Base-by-base conservation (phyloP, 2,888 invertebrate species). In the Timema podura region DNA sequence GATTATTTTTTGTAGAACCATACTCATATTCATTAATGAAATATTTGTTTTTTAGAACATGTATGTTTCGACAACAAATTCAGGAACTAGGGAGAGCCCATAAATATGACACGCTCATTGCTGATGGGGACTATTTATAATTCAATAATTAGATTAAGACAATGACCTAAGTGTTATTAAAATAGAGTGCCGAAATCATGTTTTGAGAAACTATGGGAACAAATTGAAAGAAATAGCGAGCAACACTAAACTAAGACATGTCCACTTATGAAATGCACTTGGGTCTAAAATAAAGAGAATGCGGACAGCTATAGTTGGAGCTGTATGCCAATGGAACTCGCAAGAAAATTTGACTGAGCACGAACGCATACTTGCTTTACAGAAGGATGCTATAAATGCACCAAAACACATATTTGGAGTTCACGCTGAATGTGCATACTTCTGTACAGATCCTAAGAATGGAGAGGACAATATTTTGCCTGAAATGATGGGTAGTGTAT, bases 181-280 rank as follows among this genome's bases (percentile, higher is more conserved):
- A 15, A 15, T 59, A 11, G 59, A 59, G 59, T 59, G 59, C 45
- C 59, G 16, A 11, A 59, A 59, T 45, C 59, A 59, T 59, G 45
- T 59, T 59, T 2, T 59, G 30, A 59, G 59, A 16, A 59, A 59
- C 30, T 59, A 59, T 13, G 16, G 59, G 11, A 59, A 59, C 16
- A 59, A 16, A 59, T 45, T 59, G 7, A 59, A 59, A 59, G 59
- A 59, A 11, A 59, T 59, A 44, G 15, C 59, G 8, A 16, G 11
- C 8, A 57, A 57, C 30, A 30, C 30, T 30, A 30, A 30, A 30
- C 30, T 30, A 30, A 3, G 30, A 57, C 16, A 59, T 11, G 45
- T 59, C 11, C 9, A 15, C 5, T 45, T 59, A 9, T 16, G 2
- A 16, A 2, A 59, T 5, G 16, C 16, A 16, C 8, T 59, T 6